These are phyloP conservation scores for Drosophila albomicans DNA, from an alignment of 1,140 invertebrate genomes.

Conservation along the genomic window DNA sequence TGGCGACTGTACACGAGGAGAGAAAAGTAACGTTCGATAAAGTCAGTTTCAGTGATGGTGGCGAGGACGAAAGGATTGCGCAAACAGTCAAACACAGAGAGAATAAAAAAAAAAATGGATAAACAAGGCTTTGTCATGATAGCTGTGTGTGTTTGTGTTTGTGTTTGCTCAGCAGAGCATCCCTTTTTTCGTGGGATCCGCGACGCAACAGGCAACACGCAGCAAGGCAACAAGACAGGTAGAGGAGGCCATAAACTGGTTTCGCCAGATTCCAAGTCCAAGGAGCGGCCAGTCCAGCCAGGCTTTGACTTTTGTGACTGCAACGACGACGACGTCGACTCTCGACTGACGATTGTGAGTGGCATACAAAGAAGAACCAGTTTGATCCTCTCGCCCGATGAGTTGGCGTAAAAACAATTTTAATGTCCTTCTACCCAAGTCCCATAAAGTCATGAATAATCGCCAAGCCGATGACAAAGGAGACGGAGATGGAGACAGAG, in stretches of 20 bases:
- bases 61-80: conserved; percentile 80
- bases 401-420: conserved; percentile 83
- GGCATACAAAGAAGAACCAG: conserved; percentile 80
- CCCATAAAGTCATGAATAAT: conserved; percentile 83
- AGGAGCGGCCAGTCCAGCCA: conserved; percentile 57
- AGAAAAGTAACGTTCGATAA: conserved; percentile 37
- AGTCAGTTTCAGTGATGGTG: conserved; percentile 59
- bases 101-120: conserved; percentile 44
- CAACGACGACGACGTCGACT: not conserved
- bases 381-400: conserved; percentile 78
- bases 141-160: conserved; percentile 33
- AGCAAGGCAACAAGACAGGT: conserved; percentile 59
- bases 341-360: conserved; percentile 58
- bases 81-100: conserved; percentile 52
- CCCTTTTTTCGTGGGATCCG: conserved; percentile 80
- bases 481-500: not conserved
- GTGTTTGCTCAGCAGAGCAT: conserved; percentile 62
- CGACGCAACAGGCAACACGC: conserved; percentile 45
- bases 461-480: conserved; percentile 42
- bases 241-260: conserved; percentile 73
- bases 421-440: conserved; percentile 79
- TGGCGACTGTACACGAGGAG: conserved; percentile 50
- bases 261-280: conserved; percentile 67
- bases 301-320: conserved; percentile 26
- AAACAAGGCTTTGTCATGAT: conserved; percentile 53